Evolutionary conservation across 2,113 vertebrate genomes (phyloP).

Genomic region (Cranoglanis bouderius): DNA sequence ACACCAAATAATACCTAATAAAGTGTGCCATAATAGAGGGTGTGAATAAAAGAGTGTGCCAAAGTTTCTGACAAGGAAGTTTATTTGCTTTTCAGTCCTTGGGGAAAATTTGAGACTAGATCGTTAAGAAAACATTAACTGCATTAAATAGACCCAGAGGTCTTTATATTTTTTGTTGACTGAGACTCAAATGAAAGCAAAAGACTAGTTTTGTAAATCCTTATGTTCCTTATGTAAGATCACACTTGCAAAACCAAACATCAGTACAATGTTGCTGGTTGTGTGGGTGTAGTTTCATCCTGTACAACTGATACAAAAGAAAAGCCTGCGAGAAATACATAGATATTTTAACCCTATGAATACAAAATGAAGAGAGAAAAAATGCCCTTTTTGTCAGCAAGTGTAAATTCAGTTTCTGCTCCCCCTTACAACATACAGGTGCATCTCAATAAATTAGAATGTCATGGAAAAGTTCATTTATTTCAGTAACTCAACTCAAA

Average conservation of each 20-base stretch:
- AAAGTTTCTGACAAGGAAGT: neutral
- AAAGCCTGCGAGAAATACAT: neutral
- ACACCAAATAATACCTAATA: neutral
- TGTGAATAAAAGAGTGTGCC: neutral
- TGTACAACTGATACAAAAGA: no score
- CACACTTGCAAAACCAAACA: neutral
- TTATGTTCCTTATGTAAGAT: neutral
- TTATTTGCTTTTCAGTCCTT: neutral
- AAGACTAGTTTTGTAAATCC: no score
- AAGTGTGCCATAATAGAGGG: neutral
- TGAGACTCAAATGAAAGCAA: neutral
- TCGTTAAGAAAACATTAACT: neutral
- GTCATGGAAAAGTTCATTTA: no score
- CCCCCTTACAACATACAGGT: no score
- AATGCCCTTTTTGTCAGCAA: neutral
- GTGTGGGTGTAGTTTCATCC: neutral
- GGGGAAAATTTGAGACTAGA: neutral
- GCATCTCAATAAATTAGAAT: no score
- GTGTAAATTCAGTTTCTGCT: neutral
- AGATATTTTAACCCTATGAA: neutral
- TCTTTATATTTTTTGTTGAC: neutral
- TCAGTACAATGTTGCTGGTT: neutral
- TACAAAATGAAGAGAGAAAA: neutral
- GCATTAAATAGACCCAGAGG: neutral
- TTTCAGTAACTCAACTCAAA: no score